Conservation (phyloP, 2,888 invertebrate genomes). For the Coleophora flavipennella region DNA sequence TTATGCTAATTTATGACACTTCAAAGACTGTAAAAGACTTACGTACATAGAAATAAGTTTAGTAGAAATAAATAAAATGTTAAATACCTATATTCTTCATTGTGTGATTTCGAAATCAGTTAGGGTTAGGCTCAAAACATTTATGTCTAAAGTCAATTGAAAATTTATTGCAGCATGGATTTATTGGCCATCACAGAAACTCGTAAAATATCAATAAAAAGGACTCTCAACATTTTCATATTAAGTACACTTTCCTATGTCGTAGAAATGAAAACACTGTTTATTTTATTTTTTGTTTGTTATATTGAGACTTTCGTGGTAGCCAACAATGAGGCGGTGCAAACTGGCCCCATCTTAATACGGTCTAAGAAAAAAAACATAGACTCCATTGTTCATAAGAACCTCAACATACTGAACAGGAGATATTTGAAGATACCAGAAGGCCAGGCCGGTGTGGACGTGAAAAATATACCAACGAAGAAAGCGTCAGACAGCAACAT, state of each 20-base stretch:
- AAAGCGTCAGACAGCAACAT: conserved; percentile 8
- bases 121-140: too few relatives aligned
- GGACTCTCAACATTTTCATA: not conserved
- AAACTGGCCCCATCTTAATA: conserved; percentile 6
- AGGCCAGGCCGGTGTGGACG: not conserved
- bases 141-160: conserved; percentile 8
- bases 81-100: too few relatives aligned
- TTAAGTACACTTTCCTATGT: not conserved
- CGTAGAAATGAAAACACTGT: conserved; percentile 28
- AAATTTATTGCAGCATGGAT: conserved; percentile 28
- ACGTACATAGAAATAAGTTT: too few relatives aligned
- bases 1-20: too few relatives aligned
- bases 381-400: conserved; percentile 18
- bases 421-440: conserved; percentile 22
- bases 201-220: conserved; percentile 23
- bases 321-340: conserved; percentile 10
- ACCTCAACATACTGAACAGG: conserved; percentile 29
- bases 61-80: not conserved
- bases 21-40: too few relatives aligned
- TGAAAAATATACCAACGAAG: conserved; percentile 6
- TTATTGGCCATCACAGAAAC: conserved; percentile 12
- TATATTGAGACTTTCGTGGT: conserved; percentile 15
- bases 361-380: conserved; percentile 30
- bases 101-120: too few relatives aligned
- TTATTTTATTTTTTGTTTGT: conserved; percentile 22